Base-by-base conservation (phyloP, 2,113 vertebrate genomes). In the Coptodon rendalli region DNA sequence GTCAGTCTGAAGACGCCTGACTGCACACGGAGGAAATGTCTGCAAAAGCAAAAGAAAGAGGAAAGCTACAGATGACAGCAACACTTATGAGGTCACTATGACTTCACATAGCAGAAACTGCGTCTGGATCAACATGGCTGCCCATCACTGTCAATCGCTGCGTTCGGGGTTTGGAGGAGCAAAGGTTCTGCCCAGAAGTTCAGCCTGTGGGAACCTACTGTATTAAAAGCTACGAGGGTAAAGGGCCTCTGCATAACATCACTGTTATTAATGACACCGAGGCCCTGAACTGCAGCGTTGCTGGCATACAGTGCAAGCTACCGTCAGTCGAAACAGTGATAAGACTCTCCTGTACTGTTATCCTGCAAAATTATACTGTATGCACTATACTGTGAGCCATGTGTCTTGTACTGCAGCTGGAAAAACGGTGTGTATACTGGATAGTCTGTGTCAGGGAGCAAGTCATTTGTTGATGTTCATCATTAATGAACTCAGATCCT, bases 261-360 rank as follows among this genome's bases (percentile, higher is more conserved):
- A 73, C 3, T 45, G 68, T 11, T 73, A 5, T 27, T 73, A 27
- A 45, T 45, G 38, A 45, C 22, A 27, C 22, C 2, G 14, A 17
- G 14, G 22, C 14, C 2, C 9, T 5, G 14, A 76, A 19, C 43
- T 3, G 43, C 71, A 29, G 38, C 4, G 24, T 10, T 48, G 40
- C 22, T 17, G 9, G 36, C n/a, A 0, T 0, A 0, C 66, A 40
- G 7, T 2, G n/a, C 12, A 3, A 43, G 11, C 11, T 40, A 14
- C 19, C 36, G 3, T 40, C 63, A 40, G n/a, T 24, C 36, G 4
- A 68, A 68, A 40, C 63, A 24, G 36, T 40, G 66, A 43, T 0
- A n/a, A 71, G 12, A 16, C 38, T 43, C 13, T 16, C 12, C 63
- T n/a, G 61, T 12, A n/a, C 2, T 38, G 17, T n/a, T 38, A 68